Conservation (phyloP, 2,888 invertebrate species). For the Melieria crassipennis region DNA sequence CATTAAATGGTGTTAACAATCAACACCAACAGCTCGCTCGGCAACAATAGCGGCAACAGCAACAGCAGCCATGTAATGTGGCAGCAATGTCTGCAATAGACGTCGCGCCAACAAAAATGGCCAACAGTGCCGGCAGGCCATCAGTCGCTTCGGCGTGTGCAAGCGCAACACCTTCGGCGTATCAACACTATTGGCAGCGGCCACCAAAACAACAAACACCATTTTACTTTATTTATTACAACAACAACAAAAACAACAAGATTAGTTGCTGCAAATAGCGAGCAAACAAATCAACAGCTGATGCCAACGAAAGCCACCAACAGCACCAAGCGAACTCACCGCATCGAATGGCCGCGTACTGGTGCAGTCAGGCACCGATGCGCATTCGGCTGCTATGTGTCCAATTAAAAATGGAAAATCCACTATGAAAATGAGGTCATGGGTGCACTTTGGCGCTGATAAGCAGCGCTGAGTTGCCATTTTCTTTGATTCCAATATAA, state of each 20-base stretch:
- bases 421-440: constrained; percentile 19
- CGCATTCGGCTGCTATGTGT: constrained; percentile 10
- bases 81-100: no score
- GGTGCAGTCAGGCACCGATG: not conserved
- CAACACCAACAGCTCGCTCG: constrained; percentile 41
- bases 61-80: not conserved
- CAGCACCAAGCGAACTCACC: constrained; percentile 19
- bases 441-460: not conserved
- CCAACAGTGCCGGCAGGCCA: no score
- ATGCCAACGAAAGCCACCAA: constrained; percentile 36
- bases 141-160: no score
- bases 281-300: constrained; percentile 47
- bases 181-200: no score
- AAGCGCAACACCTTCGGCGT: no score
- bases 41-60: constrained; percentile 42
- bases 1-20: constrained; percentile 44
- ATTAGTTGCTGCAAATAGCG: constrained; percentile 31
- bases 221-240: not conserved
- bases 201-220: no score
- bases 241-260: constrained; percentile 28
- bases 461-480: no score
- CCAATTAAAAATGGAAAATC: constrained; percentile 26
- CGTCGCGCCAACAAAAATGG: no score
- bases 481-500: not conserved
- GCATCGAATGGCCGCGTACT: not conserved